Base-by-base conservation (phyloP, 2,888 invertebrate species). In the Ichneumoninae sp. region DNA sequence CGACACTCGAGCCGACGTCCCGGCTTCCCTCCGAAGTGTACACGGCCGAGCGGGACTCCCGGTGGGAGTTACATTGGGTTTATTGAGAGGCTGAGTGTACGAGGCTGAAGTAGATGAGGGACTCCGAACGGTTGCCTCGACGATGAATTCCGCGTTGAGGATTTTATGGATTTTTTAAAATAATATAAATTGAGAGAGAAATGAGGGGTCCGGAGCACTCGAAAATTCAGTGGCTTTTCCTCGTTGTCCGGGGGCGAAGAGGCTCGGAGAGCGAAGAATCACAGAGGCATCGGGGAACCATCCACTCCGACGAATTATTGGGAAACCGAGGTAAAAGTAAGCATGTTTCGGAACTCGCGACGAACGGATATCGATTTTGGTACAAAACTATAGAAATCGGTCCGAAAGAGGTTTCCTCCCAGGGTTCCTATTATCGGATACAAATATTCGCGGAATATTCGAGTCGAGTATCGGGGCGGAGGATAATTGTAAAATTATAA, bases 301-400 rank as follows among this genome's bases (percentile, higher is more conserved):
- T 26, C n/a, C 52, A 44, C 16, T n/a, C 50, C n/a, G 8, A 16
- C 33, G 19, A 5, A 30, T n/a, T 63, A 60, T 69, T 13, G 30
- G 40, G 16, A 70, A 78, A 63, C 30, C 16, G 54, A 54, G 54
- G 33, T 13, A 13, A 19, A 33, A 13, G 16, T 36, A 40, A 50
- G 26, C n/a, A 22, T 36, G 52, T 65, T 82, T 26, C 36, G 70
- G n/a, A 40, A 47, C 30, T 47, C 57, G 63, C 50, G 54, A 33
- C 30, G 44, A 81, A 65, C 2, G 4, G 16, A 54, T 50, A 81
- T 81, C 68, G 74, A 75, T 81, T 75, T 74, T 47, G 74, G 30
- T 65, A 60, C 1, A 57, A 52, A 57, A 57, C 10, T 57, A 13
- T 57, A 10, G 33, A 5, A 5, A 63, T 30, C 10, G 33, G 33